Evolutionary conservation across 2,113 vertebrate genomes (phyloP), one percentile per base, ranked within the genome.

Genomic region (Pluvialis apricaria): DNA sequence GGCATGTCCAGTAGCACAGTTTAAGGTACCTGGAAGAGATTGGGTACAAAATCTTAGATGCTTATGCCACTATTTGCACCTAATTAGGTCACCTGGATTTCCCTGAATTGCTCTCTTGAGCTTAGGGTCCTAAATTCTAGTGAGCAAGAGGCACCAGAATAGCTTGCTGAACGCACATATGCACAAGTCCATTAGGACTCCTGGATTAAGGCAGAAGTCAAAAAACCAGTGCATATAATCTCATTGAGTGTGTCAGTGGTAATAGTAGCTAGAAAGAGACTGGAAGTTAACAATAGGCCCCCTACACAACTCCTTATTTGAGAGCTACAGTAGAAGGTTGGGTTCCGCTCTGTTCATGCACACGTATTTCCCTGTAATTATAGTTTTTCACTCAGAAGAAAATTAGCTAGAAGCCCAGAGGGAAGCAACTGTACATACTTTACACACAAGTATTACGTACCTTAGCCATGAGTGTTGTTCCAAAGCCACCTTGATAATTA

Each of bases 401-500:
- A 0, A 0, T 28, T 76, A 44, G 16, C 54, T 57, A 58, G 73
- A 91, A 85, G 44, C 16, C 65, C 14, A 82, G 61, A 84, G 26
- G 92, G 38, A 92, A 93, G 51, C 40, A 83, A 66, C 31, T 66
- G 29, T 24, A 78, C 19, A 25, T 5, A 19, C 13, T 80, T 58
- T 36, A 88, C 13, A 44, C 28, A 51, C 42, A 73, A 78, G 25
- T 38, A 42, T 77, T 68, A n/a, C 0, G 11, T 98, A 99, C 99
- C 99, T 99, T 99, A 28, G 99, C 98, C 99, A 99, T 99, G 71
- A 99, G 98, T 51, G 99, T 98, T 64, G 99, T 98, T 97, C 98
- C 99, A 76, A 99, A 99, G 93, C 99, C 99, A 86, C 99, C 99
- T 96, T 99, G 99, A 70, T 99, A 99, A 98, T 99, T 99, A 97